A percentile compares a stretch with the other conserved stretches of the same genome.
Evolutionary conservation across 2,113 vertebrate genomes (phyloP).

Genomic region (Eolophus roseicapilla): DNA sequence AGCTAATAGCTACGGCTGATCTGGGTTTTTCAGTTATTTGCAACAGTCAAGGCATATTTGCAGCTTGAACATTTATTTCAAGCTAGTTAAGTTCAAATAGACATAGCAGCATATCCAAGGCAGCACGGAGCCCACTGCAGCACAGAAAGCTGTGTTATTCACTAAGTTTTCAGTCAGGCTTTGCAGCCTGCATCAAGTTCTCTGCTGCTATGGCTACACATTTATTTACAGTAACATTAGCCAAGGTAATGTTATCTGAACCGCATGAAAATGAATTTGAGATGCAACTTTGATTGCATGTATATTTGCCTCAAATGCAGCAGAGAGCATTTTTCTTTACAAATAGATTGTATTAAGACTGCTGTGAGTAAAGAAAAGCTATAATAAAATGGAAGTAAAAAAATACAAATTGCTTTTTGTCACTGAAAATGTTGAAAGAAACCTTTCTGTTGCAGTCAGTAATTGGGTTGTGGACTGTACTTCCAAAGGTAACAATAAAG

Average conservation of each 20-base stretch:
- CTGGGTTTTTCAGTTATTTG: slow-evolving; percentile 31
- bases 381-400: neutral
- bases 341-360: neutral
- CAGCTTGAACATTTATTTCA: neutral
- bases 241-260: neutral
- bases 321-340: neutral
- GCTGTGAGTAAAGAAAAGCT: neutral
- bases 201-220: slow-evolving; percentile 24
- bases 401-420: neutral
- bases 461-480: neutral
- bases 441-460: neutral
- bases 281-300: neutral
- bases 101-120: neutral
- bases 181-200: neutral
- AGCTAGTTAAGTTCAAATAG: neutral
- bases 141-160: slow-evolving; percentile 32
- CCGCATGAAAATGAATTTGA: neutral
- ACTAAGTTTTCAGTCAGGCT: slow-evolving; percentile 9
- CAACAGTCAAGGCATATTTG: neutral
- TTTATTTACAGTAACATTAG: slow-evolving; percentile 30
- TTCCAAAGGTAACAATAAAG: neutral
- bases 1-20: slow-evolving; percentile 35
- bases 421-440: slow-evolving; percentile 10
- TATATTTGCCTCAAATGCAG: neutral
- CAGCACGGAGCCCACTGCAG: neutral